Evolutionary conservation across 1,140 invertebrate species (phyloP).

Genomic region (Spodoptera litura): DNA sequence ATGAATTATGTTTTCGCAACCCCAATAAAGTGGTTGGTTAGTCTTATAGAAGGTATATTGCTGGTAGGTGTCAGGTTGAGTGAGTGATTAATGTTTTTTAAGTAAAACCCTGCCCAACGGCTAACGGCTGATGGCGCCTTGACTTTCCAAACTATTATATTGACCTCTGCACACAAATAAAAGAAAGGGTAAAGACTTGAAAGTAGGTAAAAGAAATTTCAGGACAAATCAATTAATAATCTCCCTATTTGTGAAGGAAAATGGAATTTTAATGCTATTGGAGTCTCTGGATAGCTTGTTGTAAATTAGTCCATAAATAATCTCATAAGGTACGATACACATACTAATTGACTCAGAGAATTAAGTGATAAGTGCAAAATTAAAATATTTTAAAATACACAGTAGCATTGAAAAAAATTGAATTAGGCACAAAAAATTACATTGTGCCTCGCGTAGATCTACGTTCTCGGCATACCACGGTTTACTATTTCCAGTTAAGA

Average conservation of each 20-base stretch:
- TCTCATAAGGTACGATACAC: no score
- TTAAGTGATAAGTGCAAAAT: not conserved
- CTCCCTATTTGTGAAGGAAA: no score
- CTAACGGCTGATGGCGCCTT: not conserved
- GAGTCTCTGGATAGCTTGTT: no score
- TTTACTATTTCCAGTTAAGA: conserved; percentile 21
- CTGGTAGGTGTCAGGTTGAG: conserved; percentile 22
- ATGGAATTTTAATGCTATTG: no score
- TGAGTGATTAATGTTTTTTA: conserved; percentile 18
- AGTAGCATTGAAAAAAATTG: not conserved
- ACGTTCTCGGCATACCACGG: no score
- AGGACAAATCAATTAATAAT: no score
- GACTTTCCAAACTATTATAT: conserved; percentile 12
- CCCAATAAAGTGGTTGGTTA: conserved; percentile 2
- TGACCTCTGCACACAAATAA: not conserved
- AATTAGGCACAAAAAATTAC: no score
- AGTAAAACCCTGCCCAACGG: conserved; percentile 13
- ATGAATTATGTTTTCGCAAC: conserved; percentile 15
- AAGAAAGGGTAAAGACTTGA: no score
- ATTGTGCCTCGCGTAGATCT: no score
- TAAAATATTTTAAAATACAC: not conserved
- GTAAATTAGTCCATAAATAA: no score
- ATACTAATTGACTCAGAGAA: no score
- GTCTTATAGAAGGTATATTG: not conserved
- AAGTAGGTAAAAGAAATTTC: no score